Base-by-base conservation (phyloP, 2,113 vertebrate species). In the Tetraodon nigroviridis region DNA sequence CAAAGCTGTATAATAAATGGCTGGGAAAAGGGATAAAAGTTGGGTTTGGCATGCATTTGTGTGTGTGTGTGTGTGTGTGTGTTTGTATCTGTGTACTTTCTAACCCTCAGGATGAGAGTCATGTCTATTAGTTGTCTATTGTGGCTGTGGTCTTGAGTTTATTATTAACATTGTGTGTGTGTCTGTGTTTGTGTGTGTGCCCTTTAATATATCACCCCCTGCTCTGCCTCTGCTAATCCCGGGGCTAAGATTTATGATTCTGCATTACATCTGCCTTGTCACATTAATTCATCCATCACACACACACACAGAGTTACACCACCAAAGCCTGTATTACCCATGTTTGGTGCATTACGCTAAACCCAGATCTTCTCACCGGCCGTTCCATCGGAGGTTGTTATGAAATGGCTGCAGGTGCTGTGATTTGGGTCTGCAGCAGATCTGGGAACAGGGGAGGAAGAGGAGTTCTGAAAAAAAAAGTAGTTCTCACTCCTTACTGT, bases 281-380 rank as follows among this genome's bases (percentile, higher is more conserved):
- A 83, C 82, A 88, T 89, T 87, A 87, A 88, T 76, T 85, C 86
- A 80, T 61, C 73, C 80, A 84, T 87, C 86, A 86, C 62, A 74
- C 80, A 79, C 54, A 53, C 79, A 79, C 40, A 63, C 72, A 75
- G 45, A 59, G 57, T 66, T 42, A 59, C 60, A 58, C 64, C 58
- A 67, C 75, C 54, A 73, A 62, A 75, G 56, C 69, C 70, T 48
- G 59, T 24, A 76, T 80, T 24, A 71, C 47, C 48, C 55, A 49
- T 56, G 44, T 62, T 66, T 57, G 58, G 65, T 51, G 42, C 61
- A 45, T 64, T 57, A 61, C 40, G 60, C 55, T 67, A 72, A 80
- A 76, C 74, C 71, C 64, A 67, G 55, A 79, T 79, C 64, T 69
- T 62, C 55, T 65, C 48, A 59, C 73, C 55, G 75, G 62, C 59